phyloP scores from a whole-genome alignment of 2,113 vertebrate species.

The Conger conger region DNA sequence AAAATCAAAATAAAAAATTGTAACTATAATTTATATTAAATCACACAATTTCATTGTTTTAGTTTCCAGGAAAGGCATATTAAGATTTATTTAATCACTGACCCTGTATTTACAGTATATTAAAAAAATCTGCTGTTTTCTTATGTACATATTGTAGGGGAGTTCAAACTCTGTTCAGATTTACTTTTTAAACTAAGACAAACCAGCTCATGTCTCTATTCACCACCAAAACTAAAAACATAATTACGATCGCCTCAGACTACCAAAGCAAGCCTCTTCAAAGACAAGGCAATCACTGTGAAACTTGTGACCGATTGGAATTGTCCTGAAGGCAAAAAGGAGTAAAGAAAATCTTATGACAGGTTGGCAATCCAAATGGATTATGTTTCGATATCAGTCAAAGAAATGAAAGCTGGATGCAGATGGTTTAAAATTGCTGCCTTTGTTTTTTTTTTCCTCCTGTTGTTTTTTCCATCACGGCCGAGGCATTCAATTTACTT shows the following conservation, averaged over 20 bases:
- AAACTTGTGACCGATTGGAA: constrained; percentile 53
- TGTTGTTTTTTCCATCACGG: constrained; percentile 59
- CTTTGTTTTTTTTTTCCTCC: constrained; percentile 51
- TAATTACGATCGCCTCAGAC: background rate
- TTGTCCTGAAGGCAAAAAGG: constrained; percentile 46
- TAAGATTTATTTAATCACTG: background rate
- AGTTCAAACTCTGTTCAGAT: background rate
- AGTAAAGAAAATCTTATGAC: constrained; percentile 64
- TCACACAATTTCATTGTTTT: no score
- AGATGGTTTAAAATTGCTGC: constrained; percentile 77
- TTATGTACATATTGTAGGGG: background rate
- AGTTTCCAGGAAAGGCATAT: background rate
- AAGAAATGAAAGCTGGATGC: constrained; percentile 62
- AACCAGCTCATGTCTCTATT: background rate
- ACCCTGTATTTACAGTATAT: no score
- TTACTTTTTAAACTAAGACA: background rate
- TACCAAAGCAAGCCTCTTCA: constrained; percentile 35
- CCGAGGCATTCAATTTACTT: constrained; percentile 67
- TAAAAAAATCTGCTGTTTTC: background rate
- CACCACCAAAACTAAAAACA: background rate
- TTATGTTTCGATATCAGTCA: constrained; percentile 75
- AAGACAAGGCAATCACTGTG: constrained; percentile 49
- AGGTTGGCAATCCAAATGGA: constrained; percentile 73
- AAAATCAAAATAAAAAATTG: no score
- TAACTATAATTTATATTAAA: no score